Evolutionary conservation across 2,113 vertebrate genomes (phyloP).

Genomic region (Numida meleagris): DNA sequence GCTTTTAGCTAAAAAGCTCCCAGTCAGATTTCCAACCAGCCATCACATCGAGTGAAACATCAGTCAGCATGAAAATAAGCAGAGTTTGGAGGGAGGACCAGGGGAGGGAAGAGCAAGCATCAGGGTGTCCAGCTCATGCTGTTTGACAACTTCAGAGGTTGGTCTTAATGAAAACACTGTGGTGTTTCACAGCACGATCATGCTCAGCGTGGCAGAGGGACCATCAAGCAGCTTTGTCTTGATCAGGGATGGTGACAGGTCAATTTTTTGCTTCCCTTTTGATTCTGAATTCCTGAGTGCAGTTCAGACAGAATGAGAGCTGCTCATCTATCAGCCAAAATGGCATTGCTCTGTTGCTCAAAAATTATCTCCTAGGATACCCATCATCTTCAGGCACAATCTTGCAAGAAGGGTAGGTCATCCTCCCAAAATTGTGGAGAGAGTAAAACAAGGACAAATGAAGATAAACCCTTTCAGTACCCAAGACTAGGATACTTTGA

Average conservation of each 20-base stretch:
- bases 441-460: neutral
- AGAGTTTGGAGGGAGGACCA: neutral
- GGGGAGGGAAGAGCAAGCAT: neutral
- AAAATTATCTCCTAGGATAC: neutral
- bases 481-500: no score
- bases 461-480: neutral
- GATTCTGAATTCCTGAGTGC: neutral
- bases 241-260: neutral
- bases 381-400: neutral
- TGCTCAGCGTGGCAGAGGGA: neutral
- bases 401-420: neutral
- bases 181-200: neutral
- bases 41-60: neutral
- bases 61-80: neutral
- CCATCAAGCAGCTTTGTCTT: neutral
- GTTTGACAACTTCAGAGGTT: neutral
- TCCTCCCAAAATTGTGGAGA: neutral
- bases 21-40: neutral
- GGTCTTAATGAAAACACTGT: neutral
- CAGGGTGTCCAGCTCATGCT: neutral
- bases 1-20: neutral
- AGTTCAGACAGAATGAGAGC: neutral
- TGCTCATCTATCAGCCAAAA: no score
- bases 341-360: neutral
- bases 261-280: neutral